Percentiles rank a stretch among this genome's conserved stretches.
phyloP scores from a whole-genome alignment of 2,797 vertebrate species.

The Vultur gryphus region DNA sequence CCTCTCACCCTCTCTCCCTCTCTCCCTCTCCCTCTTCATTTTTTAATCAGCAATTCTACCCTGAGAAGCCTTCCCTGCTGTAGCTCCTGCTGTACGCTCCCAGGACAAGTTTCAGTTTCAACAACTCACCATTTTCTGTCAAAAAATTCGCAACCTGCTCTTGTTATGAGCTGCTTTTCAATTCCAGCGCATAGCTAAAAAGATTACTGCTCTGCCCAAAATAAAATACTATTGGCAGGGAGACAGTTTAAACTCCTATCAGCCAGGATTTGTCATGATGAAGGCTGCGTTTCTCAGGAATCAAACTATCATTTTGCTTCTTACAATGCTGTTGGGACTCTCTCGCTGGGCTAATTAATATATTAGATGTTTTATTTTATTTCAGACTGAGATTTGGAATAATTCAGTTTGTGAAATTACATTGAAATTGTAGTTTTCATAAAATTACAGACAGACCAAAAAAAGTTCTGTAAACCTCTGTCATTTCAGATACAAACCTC shows the following conservation, averaged over 20 bases:
- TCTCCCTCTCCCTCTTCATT: background rate
- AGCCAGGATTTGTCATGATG: constrained; percentile 49
- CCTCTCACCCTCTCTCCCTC: background rate
- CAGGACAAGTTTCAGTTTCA: constrained; percentile 38
- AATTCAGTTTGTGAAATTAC: constrained; percentile 55
- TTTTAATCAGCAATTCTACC: background rate
- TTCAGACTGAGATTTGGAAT: constrained; percentile 56
- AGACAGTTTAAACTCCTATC: constrained; percentile 43
- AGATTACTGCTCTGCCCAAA: constrained; percentile 38
- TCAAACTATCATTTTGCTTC: constrained; percentile 54
- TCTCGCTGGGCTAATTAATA: constrained; percentile 59
- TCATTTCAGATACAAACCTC: constrained; percentile 86
- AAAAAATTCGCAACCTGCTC: constrained; percentile 19
- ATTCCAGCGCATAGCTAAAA: background rate
- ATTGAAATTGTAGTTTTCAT: constrained; percentile 70
- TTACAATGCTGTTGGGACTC: constrained; percentile 63
- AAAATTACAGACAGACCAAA: constrained; percentile 66
- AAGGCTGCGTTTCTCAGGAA: constrained; percentile 34
- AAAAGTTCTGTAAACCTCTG: constrained; percentile 85
- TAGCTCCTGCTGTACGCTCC: background rate
- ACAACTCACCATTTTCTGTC: constrained; percentile 38
- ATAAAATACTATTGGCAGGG: constrained; percentile 39
- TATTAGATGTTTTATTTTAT: constrained; percentile 57
- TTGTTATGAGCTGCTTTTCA: background rate
- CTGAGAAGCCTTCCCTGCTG: background rate